Percentiles rank a stretch among this genome's conserved stretches.
phyloP scores from a whole-genome alignment of 2,797 vertebrate species.

The Enteromius paludinosus region DNA sequence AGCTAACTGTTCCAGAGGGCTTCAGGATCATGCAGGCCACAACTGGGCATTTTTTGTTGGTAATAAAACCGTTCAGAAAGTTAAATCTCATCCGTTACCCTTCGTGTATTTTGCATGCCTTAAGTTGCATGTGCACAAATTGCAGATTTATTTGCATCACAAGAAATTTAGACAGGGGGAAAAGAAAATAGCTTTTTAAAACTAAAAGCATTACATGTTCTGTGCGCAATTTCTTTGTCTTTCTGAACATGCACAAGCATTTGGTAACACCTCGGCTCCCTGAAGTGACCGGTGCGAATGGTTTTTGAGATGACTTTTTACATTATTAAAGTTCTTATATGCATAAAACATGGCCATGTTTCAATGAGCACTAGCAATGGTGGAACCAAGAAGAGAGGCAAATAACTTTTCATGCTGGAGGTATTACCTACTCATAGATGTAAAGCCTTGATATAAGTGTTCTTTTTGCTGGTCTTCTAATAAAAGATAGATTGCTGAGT shows the following conservation, averaged over 20 bases:
- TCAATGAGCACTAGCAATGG: background rate
- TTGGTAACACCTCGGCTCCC: background rate
- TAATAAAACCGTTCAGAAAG: constrained; percentile 4
- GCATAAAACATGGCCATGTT: constrained; percentile 29
- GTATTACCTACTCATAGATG: background rate
- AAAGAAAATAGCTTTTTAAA: background rate
- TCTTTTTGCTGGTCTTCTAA: constrained; percentile 16
- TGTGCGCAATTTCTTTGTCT: background rate
- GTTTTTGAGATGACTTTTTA: background rate
- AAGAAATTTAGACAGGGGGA: background rate
- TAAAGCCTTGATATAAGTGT: background rate
- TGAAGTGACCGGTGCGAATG: background rate
- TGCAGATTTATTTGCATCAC: background rate
- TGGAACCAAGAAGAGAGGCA: background rate
- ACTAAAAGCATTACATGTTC: background rate
- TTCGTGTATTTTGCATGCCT: background rate
- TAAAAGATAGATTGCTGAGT: constrained; percentile 12
- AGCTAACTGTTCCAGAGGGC: constrained; percentile 29
- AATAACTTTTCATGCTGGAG: background rate
- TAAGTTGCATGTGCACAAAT: background rate
- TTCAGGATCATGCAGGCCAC: constrained; percentile 2
- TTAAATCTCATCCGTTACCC: background rate
- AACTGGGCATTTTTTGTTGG: background rate
- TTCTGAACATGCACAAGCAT: constrained; percentile 14
- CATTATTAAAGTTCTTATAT: constrained; percentile 23